Conservation (phyloP, 2,888 invertebrate species). For the Epsilonema sp. region DNA sequence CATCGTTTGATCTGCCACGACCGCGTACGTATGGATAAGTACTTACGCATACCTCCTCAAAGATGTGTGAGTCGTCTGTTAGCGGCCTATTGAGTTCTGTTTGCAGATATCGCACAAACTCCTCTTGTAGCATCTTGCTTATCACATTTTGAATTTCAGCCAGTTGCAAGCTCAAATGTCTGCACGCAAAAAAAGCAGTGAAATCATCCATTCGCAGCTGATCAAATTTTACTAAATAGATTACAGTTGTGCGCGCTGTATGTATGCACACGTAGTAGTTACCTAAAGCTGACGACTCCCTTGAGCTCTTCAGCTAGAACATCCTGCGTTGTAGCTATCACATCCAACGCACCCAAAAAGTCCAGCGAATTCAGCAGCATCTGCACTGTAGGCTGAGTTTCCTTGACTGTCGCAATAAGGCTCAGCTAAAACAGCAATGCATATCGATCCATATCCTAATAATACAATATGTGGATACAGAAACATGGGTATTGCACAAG, state of each 20-base stretch:
- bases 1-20: too few species aligned
- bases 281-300: slow-evolving; percentile 73
- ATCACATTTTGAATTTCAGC: slow-evolving; percentile 85
- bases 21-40: too few species aligned
- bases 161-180: slow-evolving; percentile 81
- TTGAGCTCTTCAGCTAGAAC: slow-evolving; percentile 68
- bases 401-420: slow-evolving; percentile 80
- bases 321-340: slow-evolving; percentile 87
- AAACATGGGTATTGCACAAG: too few species aligned
- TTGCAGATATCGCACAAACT: slow-evolving; percentile 74
- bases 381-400: slow-evolving; percentile 93
- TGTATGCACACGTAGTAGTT: too few species aligned
- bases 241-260: too few species aligned
- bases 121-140: slow-evolving; percentile 84
- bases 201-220: too few species aligned
- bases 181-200: too few species aligned
- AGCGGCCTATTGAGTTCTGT: slow-evolving; percentile 70
- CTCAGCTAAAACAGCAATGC: too few species aligned
- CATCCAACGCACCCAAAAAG: slow-evolving; percentile 85
- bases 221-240: too few species aligned
- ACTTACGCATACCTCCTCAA: too few species aligned
- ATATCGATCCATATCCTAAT: too few species aligned
- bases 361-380: slow-evolving; percentile 77
- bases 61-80: neutral
- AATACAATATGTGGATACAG: too few species aligned